Evolutionary conservation across 2,888 invertebrate species (phyloP), one percentile per base, ranked within the genome.

Genomic region (Drosophila eohydei): DNA sequence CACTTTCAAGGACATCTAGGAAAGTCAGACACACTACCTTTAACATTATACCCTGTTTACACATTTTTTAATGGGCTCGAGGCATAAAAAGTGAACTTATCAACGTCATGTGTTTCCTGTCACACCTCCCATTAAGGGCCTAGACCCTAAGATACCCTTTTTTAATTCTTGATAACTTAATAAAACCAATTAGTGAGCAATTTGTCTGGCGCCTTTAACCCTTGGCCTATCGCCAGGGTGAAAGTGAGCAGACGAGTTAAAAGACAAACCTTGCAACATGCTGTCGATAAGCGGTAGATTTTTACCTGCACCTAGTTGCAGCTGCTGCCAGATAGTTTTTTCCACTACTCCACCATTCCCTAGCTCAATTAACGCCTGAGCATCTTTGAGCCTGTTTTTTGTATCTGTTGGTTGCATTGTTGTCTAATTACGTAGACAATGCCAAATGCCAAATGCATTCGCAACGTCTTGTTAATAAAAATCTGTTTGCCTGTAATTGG

Each of bases 341-440:
- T 51, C 32, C 48, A 40, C 36, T 11, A 44, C 52, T 44, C 62
- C 52, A 34, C 28, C 16, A 58, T 50, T 54, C 46, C 41, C 59
- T 43, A 38, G 43, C 63, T 68, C 73, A 76, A 79, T 80, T 80
- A 79, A 71, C 80, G 81, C 78, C 66, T 50, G 58, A 60, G 36
- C 55, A 28, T 54, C 11, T n/a, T 5, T 28, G 26, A 26, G 44
- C 14, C 63, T 51, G 52, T 50, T 36, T 43, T 54, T 59, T 40
- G n/a, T 40, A n/a, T 28, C 28, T 57, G 50, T 54, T 36, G 48
- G 54, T 38, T 67, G 36, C 58, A 77, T 82, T 90, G 77, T 88
- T 88, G 74, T 55, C 66, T 76, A 89, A 90, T 90, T 90, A 90
- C 80, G 80, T 83, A 62, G 61, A 78, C 78, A 81, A 78, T 88